Conservation (phyloP, 2,797 vertebrate species). For the Gymnodraco acuticeps region DNA sequence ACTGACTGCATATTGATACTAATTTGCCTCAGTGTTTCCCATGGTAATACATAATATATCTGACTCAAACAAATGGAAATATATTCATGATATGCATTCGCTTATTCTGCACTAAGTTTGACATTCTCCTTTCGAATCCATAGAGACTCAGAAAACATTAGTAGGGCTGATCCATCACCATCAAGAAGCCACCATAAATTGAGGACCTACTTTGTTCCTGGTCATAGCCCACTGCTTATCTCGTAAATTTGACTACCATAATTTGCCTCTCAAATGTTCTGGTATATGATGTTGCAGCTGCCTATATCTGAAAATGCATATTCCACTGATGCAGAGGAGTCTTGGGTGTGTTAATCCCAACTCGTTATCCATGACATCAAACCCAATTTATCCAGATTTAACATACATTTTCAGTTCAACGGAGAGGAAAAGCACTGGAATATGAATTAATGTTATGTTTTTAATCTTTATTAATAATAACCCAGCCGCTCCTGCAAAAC, state of each 20-base stretch:
- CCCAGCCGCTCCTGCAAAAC: constrained; percentile 53
- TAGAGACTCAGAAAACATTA: constrained; percentile 50
- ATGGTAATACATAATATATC: constrained; percentile 57
- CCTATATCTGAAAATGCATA: constrained; percentile 61
- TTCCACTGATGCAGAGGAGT: constrained; percentile 46
- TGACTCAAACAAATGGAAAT: constrained; percentile 66
- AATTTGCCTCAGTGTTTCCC: constrained; percentile 56
- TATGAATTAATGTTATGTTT: constrained; percentile 64
- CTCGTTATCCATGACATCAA: constrained; percentile 78
- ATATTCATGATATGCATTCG: constrained; percentile 66
- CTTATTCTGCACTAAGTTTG: constrained; percentile 63
- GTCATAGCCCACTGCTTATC: constrained; percentile 70
- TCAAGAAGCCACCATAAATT: constrained; percentile 44
- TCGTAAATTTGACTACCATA: constrained; percentile 65
- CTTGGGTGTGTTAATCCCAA: constrained; percentile 71
- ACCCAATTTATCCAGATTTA: constrained; percentile 79
- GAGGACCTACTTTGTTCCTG: constrained; percentile 54
- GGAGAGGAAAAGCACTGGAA: constrained; percentile 74
- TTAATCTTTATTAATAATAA: constrained; percentile 68
- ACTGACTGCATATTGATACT: constrained; percentile 49
- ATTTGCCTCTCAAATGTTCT: constrained; percentile 74
- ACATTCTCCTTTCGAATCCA: constrained; percentile 49
- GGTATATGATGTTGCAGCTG: constrained; percentile 33
- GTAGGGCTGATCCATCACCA: constrained; percentile 38
- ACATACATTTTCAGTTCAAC: constrained; percentile 71